Conservation (phyloP, 2,797 vertebrate species). For the Lepilemur ruficaudatus region DNA sequence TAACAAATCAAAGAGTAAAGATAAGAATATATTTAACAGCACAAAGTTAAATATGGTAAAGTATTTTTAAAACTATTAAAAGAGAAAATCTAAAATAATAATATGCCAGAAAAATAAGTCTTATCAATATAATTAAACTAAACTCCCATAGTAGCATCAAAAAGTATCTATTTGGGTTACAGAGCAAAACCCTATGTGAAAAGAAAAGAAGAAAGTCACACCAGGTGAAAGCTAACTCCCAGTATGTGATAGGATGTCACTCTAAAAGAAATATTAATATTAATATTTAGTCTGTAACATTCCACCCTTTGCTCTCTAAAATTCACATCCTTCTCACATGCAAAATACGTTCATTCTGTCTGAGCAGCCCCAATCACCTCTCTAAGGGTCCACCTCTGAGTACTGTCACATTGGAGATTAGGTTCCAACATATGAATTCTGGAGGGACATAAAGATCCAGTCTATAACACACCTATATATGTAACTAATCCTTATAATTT, state of each 20-base stretch:
- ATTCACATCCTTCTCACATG: neutral
- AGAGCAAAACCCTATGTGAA: slow-evolving; percentile 22
- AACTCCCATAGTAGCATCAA: neutral
- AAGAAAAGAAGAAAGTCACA: neutral
- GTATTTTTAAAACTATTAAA: neutral
- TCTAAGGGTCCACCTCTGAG: neutral
- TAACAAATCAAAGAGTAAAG: slow-evolving; percentile 10
- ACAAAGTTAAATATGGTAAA: neutral
- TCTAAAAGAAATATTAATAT: neutral
- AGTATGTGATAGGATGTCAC: neutral
- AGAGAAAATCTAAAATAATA: neutral
- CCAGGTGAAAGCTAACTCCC: neutral
- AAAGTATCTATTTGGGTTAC: neutral
- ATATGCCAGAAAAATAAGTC: neutral
- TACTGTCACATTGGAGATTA: neutral
- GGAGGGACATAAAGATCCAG: neutral
- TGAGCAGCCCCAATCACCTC: neutral
- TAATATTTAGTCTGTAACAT: neutral
- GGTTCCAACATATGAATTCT: neutral
- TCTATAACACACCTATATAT: neutral
- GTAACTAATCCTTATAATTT: neutral
- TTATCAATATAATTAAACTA: neutral
- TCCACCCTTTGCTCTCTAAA: neutral
- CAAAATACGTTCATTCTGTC: neutral
- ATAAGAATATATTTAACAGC: neutral